Evolutionary conservation across 2,888 invertebrate genomes (phyloP), one percentile per base, ranked within the genome.

Genomic region (Pristionchus maxplancki): DNA sequence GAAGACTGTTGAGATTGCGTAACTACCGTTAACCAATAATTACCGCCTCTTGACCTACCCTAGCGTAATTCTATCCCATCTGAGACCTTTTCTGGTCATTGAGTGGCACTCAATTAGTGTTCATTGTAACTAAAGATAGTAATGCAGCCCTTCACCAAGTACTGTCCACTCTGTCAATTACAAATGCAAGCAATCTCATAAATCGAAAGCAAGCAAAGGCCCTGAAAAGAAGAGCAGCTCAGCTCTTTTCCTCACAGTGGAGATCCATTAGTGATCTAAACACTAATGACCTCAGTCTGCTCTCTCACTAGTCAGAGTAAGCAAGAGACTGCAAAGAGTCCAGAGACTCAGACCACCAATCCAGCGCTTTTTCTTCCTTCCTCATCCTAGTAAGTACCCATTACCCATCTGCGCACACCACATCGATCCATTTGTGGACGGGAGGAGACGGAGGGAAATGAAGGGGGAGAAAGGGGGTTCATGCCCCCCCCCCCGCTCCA

Each of bases 301-400:
- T 17, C 53, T 20, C 20, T 53, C 20, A 20, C 20, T 24, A 58
- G 24, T 5, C n/a, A 20, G 0, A 2, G 58, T 2, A 9, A n/a
- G n/a, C 58, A n/a, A 58, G n/a, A 58, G n/a, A 40, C 20, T 82
- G 31, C 50, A n/a, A 9, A n/a, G n/a, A 58, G n/a, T 8, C 9
- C 9, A n/a, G 58, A 58, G 58, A n/a, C n/a, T 2, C 87, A 88
- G 86, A 34, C 20, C 58, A 9, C n/a, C 48, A 11, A 15, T 11
- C 50, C 64, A n/a, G 53, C 58, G 50, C 88, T 37, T 88, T 44
- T 85, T 62, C 37, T 53, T 34, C n/a, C 84, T 48, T 17, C 17
- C 17, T 8, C 48, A 48, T n/a, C n/a, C n/a, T n/a, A n/a, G 78
- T 74, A 83, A 88, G 88, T 88, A 88, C 78, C 89, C 89, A 89